phyloP scores from a whole-genome alignment of 2,888 invertebrate species.

The Catocala sponsa region DNA sequence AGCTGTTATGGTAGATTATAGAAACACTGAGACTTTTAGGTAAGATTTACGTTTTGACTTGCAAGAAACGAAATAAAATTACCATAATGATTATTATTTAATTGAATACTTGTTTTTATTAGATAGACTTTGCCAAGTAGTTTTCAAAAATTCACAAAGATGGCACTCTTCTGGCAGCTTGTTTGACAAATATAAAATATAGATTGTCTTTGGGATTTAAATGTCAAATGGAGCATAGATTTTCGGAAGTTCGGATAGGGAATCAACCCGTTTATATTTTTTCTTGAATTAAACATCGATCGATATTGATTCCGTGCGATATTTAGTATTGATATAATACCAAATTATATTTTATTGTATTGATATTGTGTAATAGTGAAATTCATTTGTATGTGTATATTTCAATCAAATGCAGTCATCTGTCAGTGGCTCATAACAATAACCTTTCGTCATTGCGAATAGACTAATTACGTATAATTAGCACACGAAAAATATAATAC shows the following conservation, averaged over 20 bases:
- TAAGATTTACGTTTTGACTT: no score
- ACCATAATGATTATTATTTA: neutral
- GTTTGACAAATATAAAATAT: neutral
- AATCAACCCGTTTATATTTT: neutral
- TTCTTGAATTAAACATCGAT: neutral
- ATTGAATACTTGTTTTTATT: no score
- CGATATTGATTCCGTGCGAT: neutral
- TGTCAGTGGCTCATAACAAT: constrained; percentile 68
- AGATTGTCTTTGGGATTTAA: neutral
- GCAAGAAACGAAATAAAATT: no score
- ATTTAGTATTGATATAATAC: no score
- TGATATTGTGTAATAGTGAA: constrained; percentile 11
- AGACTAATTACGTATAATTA: constrained; percentile 67
- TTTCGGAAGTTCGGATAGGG: constrained; percentile 6
- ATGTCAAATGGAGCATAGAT: constrained; percentile 12
- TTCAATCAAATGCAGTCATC: constrained; percentile 34
- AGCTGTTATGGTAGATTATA: constrained; percentile 63
- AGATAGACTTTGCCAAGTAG: neutral
- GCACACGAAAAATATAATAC: constrained; percentile 64
- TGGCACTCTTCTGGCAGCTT: constrained; percentile 2
- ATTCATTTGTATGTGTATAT: constrained; percentile 9
- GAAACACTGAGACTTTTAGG: neutral
- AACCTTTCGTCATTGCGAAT: constrained; percentile 84
- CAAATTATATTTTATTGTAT: neutral
- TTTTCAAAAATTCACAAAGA: neutral